Conservation (phyloP, 1,140 invertebrate species). For the Centruroides vittatus region DNA sequence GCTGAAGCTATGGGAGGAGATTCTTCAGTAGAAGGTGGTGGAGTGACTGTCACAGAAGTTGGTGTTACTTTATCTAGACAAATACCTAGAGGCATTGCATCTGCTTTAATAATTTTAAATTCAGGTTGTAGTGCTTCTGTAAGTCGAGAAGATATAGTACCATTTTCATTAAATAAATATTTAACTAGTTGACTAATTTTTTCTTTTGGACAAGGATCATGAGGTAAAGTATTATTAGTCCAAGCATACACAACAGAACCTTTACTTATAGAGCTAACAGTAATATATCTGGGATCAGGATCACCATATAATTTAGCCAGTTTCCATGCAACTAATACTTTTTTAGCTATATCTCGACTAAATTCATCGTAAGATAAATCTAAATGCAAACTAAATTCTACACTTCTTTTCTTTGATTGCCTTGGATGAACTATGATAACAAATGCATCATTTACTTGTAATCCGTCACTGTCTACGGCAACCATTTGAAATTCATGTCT, state of each 20-base stretch:
- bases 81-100: conserved; percentile 48
- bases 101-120: conserved; percentile 57
- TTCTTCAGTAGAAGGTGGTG: conserved; percentile 25
- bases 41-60: conserved; percentile 20
- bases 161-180: conserved; percentile 38
- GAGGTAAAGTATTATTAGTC: conserved; percentile 54
- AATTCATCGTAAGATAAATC: conserved; percentile 56
- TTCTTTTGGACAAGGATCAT: conserved; percentile 53
- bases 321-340: conserved; percentile 57
- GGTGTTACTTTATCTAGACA: conserved; percentile 45
- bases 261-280: conserved; percentile 40
- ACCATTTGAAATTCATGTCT: conserved; percentile 58
- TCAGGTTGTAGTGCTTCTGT: conserved; percentile 56
- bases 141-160: conserved; percentile 39
- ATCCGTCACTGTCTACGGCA: conserved; percentile 46
- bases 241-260: conserved; percentile 47
- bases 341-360: conserved; percentile 41
- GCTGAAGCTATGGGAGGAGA: conserved; percentile 19
- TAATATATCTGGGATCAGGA: conserved; percentile 49
- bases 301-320: conserved; percentile 60
- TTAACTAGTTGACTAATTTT: conserved; percentile 53
- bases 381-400: conserved; percentile 52
- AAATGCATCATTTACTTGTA: conserved; percentile 57
- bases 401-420: conserved; percentile 36
- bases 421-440: conserved; percentile 52